Evolutionary conservation across 2,888 invertebrate species (phyloP), one percentile per base, ranked within the genome.

Genomic region (Drosophila anceps): DNA sequence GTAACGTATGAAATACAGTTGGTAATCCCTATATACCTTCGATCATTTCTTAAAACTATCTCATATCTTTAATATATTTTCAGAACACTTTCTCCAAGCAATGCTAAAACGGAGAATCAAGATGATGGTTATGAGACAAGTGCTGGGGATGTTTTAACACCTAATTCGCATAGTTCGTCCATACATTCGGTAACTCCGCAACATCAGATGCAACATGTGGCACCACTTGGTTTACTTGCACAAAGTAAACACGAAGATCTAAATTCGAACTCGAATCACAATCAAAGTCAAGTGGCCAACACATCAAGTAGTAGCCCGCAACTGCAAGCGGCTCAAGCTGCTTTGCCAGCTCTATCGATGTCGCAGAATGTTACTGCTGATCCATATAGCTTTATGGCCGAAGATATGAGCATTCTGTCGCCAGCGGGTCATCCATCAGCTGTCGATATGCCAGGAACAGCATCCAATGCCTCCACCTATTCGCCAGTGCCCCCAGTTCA

Each of bases 61-160:
- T 27, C 27, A 53, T 37, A 15, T 27, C 2, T 0, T 20, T 24
- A 9, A 24, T 53, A 12, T 33, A 33, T 5, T 53, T 61, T 3
- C 39, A 89, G 79, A 58, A 88, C 90, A 5, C 85, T 92, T 7
- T 92, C 93, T 8, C 92, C 93, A n/a, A 90, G 71, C 50, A 90
- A 79, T 54, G 88, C 86, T 0, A 93, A 92, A 37, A 94, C 95
- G 91, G 97, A 97, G 94, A 96, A 95, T 90, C 96, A 96, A 91
- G 97, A 97, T 94, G 97, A 97, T 94, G 97, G 97, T 82, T 97
- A 97, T 94, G 97, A 97, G 94, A 97, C 97, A 86, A 96, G 97
- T 93, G 96, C 94, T 85, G 95, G 95, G 91, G 95, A 93, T 85
- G 91, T 93, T n/a, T 72, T 93, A 29, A 93, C 93, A 1, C 92